These are phyloP conservation scores for Platichthys stellatus DNA, from an alignment of 2,113 vertebrate species.

Conservation along the genomic window DNA sequence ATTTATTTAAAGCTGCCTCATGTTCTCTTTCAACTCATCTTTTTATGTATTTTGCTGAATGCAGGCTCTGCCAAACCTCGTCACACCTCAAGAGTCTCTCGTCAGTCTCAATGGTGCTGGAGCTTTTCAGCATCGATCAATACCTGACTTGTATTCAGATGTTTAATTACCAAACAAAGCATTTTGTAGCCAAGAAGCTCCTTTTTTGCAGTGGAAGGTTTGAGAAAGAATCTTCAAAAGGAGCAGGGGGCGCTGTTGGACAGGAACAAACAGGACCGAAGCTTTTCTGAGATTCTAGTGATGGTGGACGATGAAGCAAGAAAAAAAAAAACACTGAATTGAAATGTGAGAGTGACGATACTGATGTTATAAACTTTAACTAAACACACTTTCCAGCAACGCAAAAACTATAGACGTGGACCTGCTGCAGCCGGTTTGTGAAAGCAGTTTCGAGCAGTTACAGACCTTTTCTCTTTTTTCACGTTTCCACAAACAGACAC, in stretches of 20 bases:
- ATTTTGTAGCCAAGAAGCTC: background rate
- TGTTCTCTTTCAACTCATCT: no score
- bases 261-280: background rate
- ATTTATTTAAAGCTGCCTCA: slow-evolving; percentile 30
- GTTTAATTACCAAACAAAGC: background rate
- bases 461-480: background rate
- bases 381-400: slow-evolving; percentile 13
- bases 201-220: slow-evolving; percentile 1
- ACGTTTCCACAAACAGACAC: slow-evolving; percentile 36
- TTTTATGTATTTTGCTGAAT: slow-evolving; percentile 16
- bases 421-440: background rate
- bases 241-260: slow-evolving; percentile 29
- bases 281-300: background rate
- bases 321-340: background rate
- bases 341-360: background rate
- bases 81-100: slow-evolving; percentile 28
- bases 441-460: background rate
- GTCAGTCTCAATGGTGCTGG: slow-evolving; percentile 6
- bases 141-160: background rate
- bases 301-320: background rate
- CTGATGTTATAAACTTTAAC: slow-evolving; percentile 7
- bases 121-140: slow-evolving; percentile 18
- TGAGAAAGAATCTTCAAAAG: background rate
- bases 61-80: slow-evolving; percentile 42
- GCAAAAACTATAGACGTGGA: slow-evolving; percentile 27